Evolutionary conservation across 30 jellyfish, hydroid and myxozoan genomes (phyloP).

Genomic region (Rhopilema esculentum): DNA sequence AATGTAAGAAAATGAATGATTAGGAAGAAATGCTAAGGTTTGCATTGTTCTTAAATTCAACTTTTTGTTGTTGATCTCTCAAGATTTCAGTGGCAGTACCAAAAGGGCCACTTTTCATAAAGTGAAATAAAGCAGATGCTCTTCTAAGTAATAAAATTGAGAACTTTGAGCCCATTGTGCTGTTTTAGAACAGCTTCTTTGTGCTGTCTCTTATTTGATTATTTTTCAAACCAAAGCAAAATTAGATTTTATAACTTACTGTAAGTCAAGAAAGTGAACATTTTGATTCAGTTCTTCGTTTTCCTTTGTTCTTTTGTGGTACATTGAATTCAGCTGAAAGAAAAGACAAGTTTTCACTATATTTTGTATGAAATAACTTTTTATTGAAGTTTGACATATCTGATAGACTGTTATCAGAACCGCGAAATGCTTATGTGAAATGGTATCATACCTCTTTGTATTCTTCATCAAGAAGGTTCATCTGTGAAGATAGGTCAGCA

Average conservation of each 20-base stretch:
- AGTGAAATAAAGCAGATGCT: no score
- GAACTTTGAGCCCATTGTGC: no score
- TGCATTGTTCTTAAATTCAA: no score
- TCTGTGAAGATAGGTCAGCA: not conserved
- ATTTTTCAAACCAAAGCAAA: not conserved
- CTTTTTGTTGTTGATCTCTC: no score
- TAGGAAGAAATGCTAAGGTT: no score
- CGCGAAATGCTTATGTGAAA: not conserved
- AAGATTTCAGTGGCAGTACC: not conserved
- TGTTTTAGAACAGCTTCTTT: no score
- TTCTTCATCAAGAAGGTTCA: not conserved
- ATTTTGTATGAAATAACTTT: not conserved
- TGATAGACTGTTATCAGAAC: not conserved
- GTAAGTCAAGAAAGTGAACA: not conserved
- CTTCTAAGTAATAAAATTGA: no score
- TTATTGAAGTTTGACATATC: no score
- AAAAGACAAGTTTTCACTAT: not conserved
- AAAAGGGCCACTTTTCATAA: not conserved
- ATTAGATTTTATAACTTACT: not conserved
- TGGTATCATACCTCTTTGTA: not conserved
- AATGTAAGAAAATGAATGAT: no score
- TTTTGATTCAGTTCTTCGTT: slow-evolving; percentile 8
- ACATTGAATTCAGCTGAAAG: slow-evolving; percentile 12
- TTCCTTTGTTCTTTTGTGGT: not conserved
- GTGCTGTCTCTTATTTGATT: not conserved